Conservation (phyloP, 2,888 invertebrate genomes). For the Thera britannica region DNA sequence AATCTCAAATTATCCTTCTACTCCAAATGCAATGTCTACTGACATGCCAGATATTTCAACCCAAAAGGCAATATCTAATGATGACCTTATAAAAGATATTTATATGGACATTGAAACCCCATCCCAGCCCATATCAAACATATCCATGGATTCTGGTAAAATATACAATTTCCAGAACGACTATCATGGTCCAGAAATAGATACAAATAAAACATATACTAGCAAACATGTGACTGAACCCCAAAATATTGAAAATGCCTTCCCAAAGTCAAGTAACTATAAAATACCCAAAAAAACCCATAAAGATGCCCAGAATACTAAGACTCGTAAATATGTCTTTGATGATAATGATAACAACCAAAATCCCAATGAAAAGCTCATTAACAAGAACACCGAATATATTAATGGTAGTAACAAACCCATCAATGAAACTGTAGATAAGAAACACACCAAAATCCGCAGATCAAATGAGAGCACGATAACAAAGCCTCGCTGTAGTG, state of each 20-base stretch:
- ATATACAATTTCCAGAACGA: slow-evolving; percentile 37
- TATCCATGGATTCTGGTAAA: slow-evolving; percentile 59
- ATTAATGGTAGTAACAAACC: slow-evolving; percentile 7
- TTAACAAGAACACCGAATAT: slow-evolving; percentile 7
- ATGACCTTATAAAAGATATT: slow-evolving; percentile 49
- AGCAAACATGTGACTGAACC: slow-evolving; percentile 16
- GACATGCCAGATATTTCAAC: slow-evolving; percentile 16
- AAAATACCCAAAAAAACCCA: slow-evolving; percentile 50
- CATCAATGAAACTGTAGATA: slow-evolving; percentile 1
- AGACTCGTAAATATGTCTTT: slow-evolving; percentile 22
- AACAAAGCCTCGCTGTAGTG: slow-evolving; percentile 9
- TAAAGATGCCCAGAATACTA: slow-evolving; percentile 15
- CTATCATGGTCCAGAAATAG: slow-evolving; percentile 14
- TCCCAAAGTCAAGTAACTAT: slow-evolving; percentile 36
- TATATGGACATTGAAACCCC: slow-evolving; percentile 58
- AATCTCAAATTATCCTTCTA: background rate
- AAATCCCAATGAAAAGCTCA: slow-evolving; percentile 5
- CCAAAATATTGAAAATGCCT: slow-evolving; percentile 21
- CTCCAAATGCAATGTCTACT: slow-evolving; percentile 6
- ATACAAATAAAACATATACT: slow-evolving; percentile 15
- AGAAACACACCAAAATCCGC: slow-evolving; percentile 1
- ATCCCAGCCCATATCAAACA: slow-evolving; percentile 31
- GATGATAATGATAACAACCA: slow-evolving; percentile 18
- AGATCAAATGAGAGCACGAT: background rate
- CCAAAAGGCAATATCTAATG: slow-evolving; percentile 12